Percentiles rank a stretch among this genome's conserved stretches.
These are phyloP conservation scores for Xestia c-nigrum DNA, from an alignment of 2,888 invertebrate genomes.

Conservation along the genomic window DNA sequence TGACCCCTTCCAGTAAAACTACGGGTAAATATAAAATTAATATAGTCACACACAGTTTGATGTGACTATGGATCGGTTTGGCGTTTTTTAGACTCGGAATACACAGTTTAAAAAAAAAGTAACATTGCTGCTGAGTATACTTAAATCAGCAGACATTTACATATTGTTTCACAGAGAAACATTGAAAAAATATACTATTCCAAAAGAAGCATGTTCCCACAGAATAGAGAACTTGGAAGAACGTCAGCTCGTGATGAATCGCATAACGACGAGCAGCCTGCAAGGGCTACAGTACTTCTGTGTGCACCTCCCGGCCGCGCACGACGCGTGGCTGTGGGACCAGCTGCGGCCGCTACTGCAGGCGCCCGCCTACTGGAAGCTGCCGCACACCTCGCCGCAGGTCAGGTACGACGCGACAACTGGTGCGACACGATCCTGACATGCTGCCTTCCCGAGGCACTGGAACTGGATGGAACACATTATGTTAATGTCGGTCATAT, in stretches of 20 bases:
- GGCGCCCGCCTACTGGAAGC: slow-evolving; percentile 93
- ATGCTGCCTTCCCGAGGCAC: neutral
- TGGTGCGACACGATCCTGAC: neutral
- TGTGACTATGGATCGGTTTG: too few species aligned
- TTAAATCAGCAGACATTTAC: neutral
- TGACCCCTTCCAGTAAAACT: neutral
- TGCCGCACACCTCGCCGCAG: slow-evolving; percentile 86
- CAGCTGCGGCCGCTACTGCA: slow-evolving; percentile 90
- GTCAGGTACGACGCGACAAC: slow-evolving; percentile 67
- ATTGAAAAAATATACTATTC: neutral
- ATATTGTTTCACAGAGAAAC: neutral
- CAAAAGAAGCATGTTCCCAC: slow-evolving; percentile 1
- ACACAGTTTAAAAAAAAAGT: neutral
- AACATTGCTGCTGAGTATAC: neutral
- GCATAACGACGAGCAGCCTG: slow-evolving; percentile 72
- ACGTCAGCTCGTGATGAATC: slow-evolving; percentile 65
- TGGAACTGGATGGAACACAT: neutral
- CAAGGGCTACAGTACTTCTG: slow-evolving; percentile 71
- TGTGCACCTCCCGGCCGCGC: slow-evolving; percentile 77
- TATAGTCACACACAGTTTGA: too few species aligned
- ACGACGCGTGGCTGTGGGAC: slow-evolving; percentile 89
- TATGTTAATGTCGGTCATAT: slow-evolving; percentile 2
- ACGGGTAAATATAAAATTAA: too few species aligned
- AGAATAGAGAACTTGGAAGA: slow-evolving; percentile 76
- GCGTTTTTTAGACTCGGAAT: neutral